Evolutionary conservation across 2,797 vertebrate genomes (phyloP).

Genomic region (Pseudochromis fuscus): DNA sequence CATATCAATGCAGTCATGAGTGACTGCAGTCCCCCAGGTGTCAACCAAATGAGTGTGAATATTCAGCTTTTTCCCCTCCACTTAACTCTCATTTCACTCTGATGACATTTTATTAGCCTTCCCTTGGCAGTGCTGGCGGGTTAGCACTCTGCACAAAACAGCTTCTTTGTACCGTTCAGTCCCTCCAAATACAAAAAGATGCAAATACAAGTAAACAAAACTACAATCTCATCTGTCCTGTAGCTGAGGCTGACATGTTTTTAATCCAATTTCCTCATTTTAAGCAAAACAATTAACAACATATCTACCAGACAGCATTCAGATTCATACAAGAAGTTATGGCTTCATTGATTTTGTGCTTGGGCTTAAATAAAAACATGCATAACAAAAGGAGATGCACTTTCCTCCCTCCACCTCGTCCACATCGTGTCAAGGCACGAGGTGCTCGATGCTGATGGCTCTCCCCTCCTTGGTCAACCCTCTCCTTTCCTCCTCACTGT

Average conservation of each 20-base stretch:
- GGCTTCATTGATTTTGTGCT: background rate
- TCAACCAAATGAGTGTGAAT: conserved; percentile 87
- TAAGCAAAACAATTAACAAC: background rate
- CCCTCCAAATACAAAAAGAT: conserved; percentile 44
- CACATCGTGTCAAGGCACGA: conserved; percentile 61
- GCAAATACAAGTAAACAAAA: conserved; percentile 38
- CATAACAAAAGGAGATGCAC: background rate
- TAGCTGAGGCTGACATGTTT: background rate
- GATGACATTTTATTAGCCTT: conserved; percentile 85
- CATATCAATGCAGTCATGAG: conserved; percentile 86
- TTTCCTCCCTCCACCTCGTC: conserved; percentile 18
- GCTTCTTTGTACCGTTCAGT: conserved; percentile 60
- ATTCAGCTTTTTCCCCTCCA: conserved; percentile 86
- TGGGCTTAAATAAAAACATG: conserved; percentile 3
- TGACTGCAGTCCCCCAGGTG: conserved; percentile 85
- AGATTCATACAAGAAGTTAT: background rate
- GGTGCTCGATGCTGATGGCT: conserved; percentile 35
- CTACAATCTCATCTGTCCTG: conserved; percentile 8
- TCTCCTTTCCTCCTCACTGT: conserved; percentile 50
- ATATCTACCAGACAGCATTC: background rate
- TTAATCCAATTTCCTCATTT: background rate
- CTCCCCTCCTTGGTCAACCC: conserved; percentile 64
- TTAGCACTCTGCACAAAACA: conserved; percentile 61
- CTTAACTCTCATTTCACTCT: conserved; percentile 86
- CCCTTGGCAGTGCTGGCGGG: conserved; percentile 68